Evolutionary conservation across 2,113 vertebrate genomes (phyloP), one percentile per base, ranked within the genome.

Genomic region (Lathamus discolor): DNA sequence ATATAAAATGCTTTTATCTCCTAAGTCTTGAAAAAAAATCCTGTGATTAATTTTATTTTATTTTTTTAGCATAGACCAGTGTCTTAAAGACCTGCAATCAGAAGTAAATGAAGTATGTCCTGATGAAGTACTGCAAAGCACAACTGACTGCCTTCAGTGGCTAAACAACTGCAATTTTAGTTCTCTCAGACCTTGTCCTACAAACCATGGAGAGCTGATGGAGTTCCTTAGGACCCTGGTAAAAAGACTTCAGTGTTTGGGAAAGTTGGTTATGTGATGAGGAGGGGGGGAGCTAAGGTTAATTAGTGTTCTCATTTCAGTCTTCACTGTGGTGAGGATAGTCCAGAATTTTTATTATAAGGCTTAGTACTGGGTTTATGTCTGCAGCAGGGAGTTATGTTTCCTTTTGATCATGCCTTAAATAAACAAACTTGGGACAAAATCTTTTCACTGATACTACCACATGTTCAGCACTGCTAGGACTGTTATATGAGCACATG

Each of bases 201-300:
- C 98, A 23, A 97, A 97, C 54, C 97, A 97, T 43, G 97, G 98
- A 90, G 98, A 99, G 61, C 95, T 99, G 88, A 97, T 98, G 96
- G 98, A 98, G 76, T 99, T 99, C 96, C 98, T 99, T 88, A 98
- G 94, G 97, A 98, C 98, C 63, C 69, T 99, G 99, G 99, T 99
- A 99, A 99, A 95, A 83, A 63, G 33, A 41, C 10, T 46, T 73
- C 9, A 35, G 17, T 39, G 10, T 74, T 66, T 86, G 31, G 18
- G 9, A n/a, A 88, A 31, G 14, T 24, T 79, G 39, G 3, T 76
- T 83, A 13, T 69, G 9, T 2, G 1, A 6, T 46, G 62, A 59
- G 46, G 10, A 33, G 4, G 37, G 14, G 14, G 4, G 8, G 17
- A 8, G 9, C 15, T 52, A 39, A 77, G 17, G 18, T 93, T 37